A percentile compares a stretch with the other conserved stretches of the same genome.
These are phyloP conservation scores for Chrysochloris asiatica DNA, from an alignment of 2,113 vertebrate genomes.

Conservation along the genomic window DNA sequence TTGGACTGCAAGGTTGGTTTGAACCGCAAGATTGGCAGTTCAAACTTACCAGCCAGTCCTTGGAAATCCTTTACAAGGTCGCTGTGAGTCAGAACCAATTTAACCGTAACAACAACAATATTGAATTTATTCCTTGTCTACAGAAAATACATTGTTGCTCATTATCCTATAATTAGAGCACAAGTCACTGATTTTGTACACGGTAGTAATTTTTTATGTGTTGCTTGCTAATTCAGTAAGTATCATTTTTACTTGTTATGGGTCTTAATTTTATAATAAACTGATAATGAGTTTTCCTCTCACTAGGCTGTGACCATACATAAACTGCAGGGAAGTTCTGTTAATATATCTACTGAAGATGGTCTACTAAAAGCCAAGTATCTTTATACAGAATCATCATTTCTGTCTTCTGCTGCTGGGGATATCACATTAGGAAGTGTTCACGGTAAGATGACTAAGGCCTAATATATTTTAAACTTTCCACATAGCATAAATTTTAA, in stretches of 20 bases:
- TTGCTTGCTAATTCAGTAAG: background rate
- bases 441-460: conserved; percentile 89
- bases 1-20: no score
- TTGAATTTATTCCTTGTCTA: background rate
- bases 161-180: background rate
- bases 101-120: no score
- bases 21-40: no score
- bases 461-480: background rate
- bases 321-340: conserved; percentile 93
- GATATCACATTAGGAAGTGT: conserved; percentile 91
- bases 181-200: background rate
- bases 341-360: conserved; percentile 92
- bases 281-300: conserved; percentile 74
- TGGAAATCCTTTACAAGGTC: no score
- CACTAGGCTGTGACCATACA: conserved; percentile 90
- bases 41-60: no score
- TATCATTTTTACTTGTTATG: conserved; percentile 51
- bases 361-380: conserved; percentile 92
- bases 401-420: conserved; percentile 89
- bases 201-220: background rate
- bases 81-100: no score
- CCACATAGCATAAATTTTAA: conserved; percentile 15
- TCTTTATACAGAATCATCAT: conserved; percentile 92
- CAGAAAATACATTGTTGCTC: background rate
- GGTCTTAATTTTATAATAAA: conserved; percentile 59